Evolutionary conservation across 2,113 vertebrate species (phyloP), one percentile per base, ranked within the genome.

Genomic region (Podocnemis expansa): DNA sequence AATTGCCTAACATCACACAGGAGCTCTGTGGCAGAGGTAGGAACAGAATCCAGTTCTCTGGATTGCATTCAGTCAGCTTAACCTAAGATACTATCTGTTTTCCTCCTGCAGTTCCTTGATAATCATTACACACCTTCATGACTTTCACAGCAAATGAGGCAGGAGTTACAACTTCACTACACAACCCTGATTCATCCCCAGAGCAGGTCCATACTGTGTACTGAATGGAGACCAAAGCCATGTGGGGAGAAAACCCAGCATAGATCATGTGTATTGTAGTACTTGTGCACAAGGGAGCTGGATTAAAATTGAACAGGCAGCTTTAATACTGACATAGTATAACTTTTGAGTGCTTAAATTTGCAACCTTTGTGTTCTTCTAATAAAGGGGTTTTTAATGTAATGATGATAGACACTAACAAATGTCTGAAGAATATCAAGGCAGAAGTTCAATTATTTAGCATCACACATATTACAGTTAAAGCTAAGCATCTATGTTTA

Each of bases 1-100:
- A 27, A 24, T 75, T 43, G 41, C 70, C 24, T 4, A 22, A 29
- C 10, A 38, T 0, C 17, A 1, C 5, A 52, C 3, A 45, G 38
- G 22, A 78, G 21, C 60, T 81, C 73, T 3, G 1, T 0, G 34
- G 4, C 45, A 38, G 8, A 4, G 31, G 75, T 67, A 85, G 70
- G 58, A 70, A n/a, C 21, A 52, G 22, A 76, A 14, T 10, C 80
- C 63, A 52, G 54, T 88, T 38, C 10, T 9, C 58, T 54, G 70
- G 13, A 9, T 6, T 25, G 70, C 17, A 38, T 2, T 45, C 0
- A 2, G 31, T 2, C 5, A 10, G 5, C 38, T 10, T 1, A 10
- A 29, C 8, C 41, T n/a, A 43, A 31, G 79, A 58, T 25, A 3
- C 0, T 1, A 41, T 2, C 1, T 17, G 24, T 34, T 27, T 5